A percentile compares a stretch with the other conserved stretches of the same genome.
Conservation (phyloP, 2,888 invertebrate genomes). For the Thymelicus sylvestris region DNA sequence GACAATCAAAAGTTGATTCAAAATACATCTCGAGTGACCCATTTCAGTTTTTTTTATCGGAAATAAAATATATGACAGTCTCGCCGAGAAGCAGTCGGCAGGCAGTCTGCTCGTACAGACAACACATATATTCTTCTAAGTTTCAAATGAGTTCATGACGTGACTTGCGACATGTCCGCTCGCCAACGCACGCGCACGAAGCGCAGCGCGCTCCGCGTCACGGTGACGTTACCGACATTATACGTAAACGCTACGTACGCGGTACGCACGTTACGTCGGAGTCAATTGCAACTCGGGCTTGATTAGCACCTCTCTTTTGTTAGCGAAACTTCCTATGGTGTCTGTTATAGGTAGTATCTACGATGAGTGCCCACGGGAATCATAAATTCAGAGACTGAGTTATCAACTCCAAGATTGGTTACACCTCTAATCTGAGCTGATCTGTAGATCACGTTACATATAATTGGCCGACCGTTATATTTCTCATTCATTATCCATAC, state of each 20-base stretch:
- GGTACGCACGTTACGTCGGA: constrained; percentile 4
- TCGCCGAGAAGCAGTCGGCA: background rate
- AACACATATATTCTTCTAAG: background rate
- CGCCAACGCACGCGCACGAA: background rate
- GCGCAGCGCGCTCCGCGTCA: constrained; percentile 5
- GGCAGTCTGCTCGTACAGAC: background rate
- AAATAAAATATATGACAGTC: no score
- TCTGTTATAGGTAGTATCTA: no score
- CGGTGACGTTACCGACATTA: constrained; percentile 18
- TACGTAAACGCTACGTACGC: constrained; percentile 13
- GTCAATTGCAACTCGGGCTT: no score
- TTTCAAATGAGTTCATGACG: background rate
- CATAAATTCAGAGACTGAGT: background rate
- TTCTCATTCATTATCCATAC: constrained; percentile 3
- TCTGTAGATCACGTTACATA: background rate
- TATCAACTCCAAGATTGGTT: background rate
- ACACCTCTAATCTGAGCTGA: background rate
- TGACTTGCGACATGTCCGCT: background rate
- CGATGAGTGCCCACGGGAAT: no score
- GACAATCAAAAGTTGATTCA: no score
- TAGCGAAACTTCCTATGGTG: no score
- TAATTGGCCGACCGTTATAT: background rate
- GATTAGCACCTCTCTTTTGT: no score
- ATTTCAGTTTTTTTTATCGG: no score
- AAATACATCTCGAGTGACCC: no score